Base-by-base conservation (phyloP, 2,113 vertebrate genomes). In the Nothocercus nigrocapillus region DNA sequence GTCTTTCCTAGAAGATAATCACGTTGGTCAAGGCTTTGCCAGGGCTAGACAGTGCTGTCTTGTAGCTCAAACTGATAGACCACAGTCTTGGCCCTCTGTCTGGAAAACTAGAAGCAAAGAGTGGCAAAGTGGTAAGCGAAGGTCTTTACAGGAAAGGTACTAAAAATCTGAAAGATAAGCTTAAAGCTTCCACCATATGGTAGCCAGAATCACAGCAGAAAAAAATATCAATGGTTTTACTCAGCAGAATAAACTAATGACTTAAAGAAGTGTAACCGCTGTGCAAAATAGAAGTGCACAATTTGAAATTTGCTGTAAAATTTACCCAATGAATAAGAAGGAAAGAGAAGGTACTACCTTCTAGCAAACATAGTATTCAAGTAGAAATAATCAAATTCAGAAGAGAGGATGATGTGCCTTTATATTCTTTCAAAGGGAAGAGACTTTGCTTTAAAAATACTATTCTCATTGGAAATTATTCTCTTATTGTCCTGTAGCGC, bases 401-500 rank as follows among this genome's bases (percentile, higher is more conserved):
- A 90, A 92, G 53, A 92, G 94, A 51, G 90, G 1, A 11, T 93
- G 58, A 62, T 7, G 2, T 79, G 88, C 36, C 44, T 84, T 81
- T 68, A 81, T 78, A 53, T 51, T 30, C n/a, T 83, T 95, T 42
- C 81, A n/a, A 64, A 86, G 64, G 47, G 70, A 94, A 82, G 75
- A 38, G 85, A 66, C 83, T 92, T 96, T 94, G 66, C 51, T 82
- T 93, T 90, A 64, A 75, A 85, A 94, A 87, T 27, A 34, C 61
- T 96, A 64, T 91, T 95, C 93, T 86, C 90, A 82, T 87, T 96
- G 77, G 73, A 92, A 97, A 94, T 93, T 90, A 69, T 94, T 88
- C 82, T 95, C 90, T 96, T 67, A 90, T 94, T 96, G 94, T 96
- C 90, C 77, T 92, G 70, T 89, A 95, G 92, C 58, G 1, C 94